Evolutionary conservation across 2,797 vertebrate genomes (phyloP).

Genomic region (Euthynnus affinis): DNA sequence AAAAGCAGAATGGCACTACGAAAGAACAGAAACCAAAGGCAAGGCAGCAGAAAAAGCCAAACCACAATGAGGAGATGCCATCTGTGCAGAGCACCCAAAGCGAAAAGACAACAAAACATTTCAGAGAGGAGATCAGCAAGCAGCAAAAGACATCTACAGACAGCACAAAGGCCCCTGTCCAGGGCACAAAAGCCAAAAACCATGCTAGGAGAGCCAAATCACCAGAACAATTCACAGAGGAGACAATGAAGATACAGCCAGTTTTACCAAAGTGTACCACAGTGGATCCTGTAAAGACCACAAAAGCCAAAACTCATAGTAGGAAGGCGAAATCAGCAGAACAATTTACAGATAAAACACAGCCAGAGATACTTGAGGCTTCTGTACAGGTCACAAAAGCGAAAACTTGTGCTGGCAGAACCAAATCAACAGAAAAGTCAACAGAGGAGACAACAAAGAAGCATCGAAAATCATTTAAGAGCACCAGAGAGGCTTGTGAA

Average conservation of each 20-base stretch:
- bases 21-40: constrained; percentile 33
- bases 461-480: neutral
- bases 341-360: neutral
- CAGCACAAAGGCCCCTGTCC: neutral
- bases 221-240: neutral
- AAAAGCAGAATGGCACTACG: neutral
- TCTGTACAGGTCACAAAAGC: neutral
- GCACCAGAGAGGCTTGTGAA: neutral
- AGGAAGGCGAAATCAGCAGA: neutral
- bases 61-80: neutral
- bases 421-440: neutral
- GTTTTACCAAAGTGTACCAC: neutral
- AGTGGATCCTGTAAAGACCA: neutral
- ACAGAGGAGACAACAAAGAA: neutral
- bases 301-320: neutral
- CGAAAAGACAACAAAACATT: neutral
- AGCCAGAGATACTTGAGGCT: neutral
- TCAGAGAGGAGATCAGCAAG: neutral
- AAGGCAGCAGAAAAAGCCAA: neutral
- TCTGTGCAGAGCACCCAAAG: neutral
- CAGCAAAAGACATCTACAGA: neutral
- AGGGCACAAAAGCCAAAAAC: neutral
- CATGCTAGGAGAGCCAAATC: neutral
- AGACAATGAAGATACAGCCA: neutral
- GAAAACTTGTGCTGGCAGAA: neutral